Evolutionary conservation across 2,113 vertebrate genomes (phyloP), one percentile per base, ranked within the genome.

Genomic region (Bufo gargarizans): DNA sequence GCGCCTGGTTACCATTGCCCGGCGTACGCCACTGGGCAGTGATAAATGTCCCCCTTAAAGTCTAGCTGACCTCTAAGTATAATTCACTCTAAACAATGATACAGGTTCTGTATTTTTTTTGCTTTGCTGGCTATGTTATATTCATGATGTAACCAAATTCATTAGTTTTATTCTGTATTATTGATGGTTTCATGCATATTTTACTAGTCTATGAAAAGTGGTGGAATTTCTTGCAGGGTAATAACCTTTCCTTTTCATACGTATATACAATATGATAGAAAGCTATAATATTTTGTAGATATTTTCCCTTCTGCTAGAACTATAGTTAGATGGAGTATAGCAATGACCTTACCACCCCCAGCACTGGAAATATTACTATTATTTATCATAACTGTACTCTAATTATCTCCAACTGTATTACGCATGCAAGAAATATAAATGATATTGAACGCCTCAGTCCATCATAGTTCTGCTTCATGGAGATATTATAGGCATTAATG

Each of bases 331-430:
- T 17, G 4, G 33, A 81, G 43, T 61, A 63, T 47, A 43, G 33
- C 45, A 33, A n/a, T 63, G 47, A 61, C 19, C 16, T 49, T 61
- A 4, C 58, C 3, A 16, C 13, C 59, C 58, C 49, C 33, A 58
- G 3, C 22, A 65, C 3, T 19, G 13, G 80, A 13, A 82, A 82
- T 49, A 82, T 59, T 59, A 58, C 55, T 65, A 76, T 85, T 85
- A 69, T 84, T 69, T 12, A 84, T 84, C 61, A 84, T 84, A 49
- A 71, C 82, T 12, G 6, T 53, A 69, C 82, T 14, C 45, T 84
- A 84, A 84, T 84, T 74, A 56, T 45, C 53, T 59, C 17, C 22
- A 58, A 16, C 65, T 47, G 17, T 85, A 55, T 58, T 84, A 76
- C 76, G 83, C 59, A 22, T 19, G 8, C 22, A 74, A 74, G 50